Conservation (phyloP, 2,797 vertebrate species). For the Anguilla pacifica region DNA sequence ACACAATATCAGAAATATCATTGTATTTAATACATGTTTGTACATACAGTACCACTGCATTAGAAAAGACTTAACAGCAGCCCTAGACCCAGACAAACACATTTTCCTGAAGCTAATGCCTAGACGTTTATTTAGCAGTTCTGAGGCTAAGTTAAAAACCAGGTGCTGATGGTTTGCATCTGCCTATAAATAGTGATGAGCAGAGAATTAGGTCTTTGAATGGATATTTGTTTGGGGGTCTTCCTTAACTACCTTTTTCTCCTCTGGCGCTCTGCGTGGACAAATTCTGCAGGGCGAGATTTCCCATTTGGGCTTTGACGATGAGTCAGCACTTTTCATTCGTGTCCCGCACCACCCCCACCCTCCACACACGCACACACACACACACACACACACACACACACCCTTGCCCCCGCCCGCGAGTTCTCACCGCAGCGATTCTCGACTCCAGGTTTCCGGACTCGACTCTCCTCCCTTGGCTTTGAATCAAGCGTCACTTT, state of each 20-base stretch:
- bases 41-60: neutral
- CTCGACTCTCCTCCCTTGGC: slow-evolving; percentile 77
- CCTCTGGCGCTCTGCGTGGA: slow-evolving; percentile 23
- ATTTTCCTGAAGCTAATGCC: neutral
- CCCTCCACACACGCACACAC: slow-evolving; percentile 3
- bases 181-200: neutral
- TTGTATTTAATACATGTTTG: neutral
- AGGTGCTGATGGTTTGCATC: neutral
- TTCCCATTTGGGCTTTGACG: slow-evolving; percentile 9
- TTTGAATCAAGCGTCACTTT: slow-evolving; percentile 85
- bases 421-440: slow-evolving; percentile 55
- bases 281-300: neutral
- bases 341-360: neutral
- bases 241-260: slow-evolving; percentile 25
- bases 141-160: neutral
- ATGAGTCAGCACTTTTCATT: slow-evolving; percentile 22
- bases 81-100: neutral
- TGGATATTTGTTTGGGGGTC: neutral
- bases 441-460: slow-evolving; percentile 65
- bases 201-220: neutral
- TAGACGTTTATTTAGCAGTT: neutral
- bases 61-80: neutral
- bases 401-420: neutral
- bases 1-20: neutral
- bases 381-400: slow-evolving; percentile 8